Percentiles rank a stretch among this genome's conserved stretches.
Evolutionary conservation across 2,113 vertebrate genomes (phyloP).

Genomic region (Progne subis): DNA sequence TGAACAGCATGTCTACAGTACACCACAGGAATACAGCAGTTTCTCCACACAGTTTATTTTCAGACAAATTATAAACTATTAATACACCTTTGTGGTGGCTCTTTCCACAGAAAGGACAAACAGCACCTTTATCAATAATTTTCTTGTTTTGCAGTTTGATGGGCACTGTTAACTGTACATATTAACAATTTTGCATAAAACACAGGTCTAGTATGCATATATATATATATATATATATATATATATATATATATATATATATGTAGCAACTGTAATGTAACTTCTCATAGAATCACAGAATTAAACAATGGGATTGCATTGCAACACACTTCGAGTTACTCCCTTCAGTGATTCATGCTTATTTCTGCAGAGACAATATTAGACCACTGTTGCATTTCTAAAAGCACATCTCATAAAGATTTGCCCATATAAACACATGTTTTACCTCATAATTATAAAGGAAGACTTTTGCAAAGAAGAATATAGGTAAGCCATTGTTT

Average conservation of each 20-base stretch:
- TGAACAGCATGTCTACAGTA: not conserved
- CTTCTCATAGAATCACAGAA: not conserved
- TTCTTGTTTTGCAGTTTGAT: not conserved
- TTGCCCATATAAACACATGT: not conserved
- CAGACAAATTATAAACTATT: not conserved
- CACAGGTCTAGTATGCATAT: accelerated
- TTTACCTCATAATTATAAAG: not conserved
- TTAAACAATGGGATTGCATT: not conserved
- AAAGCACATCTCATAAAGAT: not conserved
- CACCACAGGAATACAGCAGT: not conserved
- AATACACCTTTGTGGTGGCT: not conserved
- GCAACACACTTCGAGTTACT: not conserved
- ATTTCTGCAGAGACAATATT: not conserved
- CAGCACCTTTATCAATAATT: not conserved
- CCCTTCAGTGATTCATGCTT: not conserved
- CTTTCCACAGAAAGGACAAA: not conserved
- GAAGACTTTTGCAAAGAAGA: not conserved
- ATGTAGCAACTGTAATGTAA: not conserved
- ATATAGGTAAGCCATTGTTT: not conserved
- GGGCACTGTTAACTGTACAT: not conserved
- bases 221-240: too few species aligned
- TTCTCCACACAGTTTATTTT: not conserved
- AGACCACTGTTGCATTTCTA: not conserved
- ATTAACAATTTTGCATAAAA: not conserved
- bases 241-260: too few species aligned